Percentiles rank a stretch among this genome's conserved stretches.
phyloP scores from a whole-genome alignment of 2,888 invertebrate genomes.

The Drosophila greeni region DNA sequence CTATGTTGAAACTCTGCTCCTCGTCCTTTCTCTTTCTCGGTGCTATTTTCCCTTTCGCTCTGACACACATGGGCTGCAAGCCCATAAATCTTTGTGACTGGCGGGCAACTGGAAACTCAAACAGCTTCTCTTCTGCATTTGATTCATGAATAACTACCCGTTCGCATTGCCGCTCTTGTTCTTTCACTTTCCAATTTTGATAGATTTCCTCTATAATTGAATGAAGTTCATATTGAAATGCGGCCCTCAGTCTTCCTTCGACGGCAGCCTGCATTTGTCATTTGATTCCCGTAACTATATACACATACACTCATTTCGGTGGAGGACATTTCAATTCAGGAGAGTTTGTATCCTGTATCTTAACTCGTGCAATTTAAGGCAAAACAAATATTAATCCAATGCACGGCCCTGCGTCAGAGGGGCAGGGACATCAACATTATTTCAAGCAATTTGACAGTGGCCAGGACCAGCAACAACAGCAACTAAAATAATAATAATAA shows the following conservation, averaged over 20 bases:
- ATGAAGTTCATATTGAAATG: constrained; percentile 38
- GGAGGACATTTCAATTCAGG: constrained; percentile 1
- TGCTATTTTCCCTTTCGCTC: not conserved
- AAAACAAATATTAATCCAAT: constrained; percentile 42
- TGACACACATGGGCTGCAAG: constrained; percentile 9
- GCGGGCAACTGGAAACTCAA: constrained; percentile 49
- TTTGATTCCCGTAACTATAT: constrained; percentile 12
- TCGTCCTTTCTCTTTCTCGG: not conserved
- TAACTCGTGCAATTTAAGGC: constrained; percentile 35
- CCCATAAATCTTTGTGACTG: constrained; percentile 49
- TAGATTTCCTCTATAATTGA: constrained; percentile 37
- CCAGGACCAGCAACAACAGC: constrained; percentile 8
- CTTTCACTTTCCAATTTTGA: constrained; percentile 38
- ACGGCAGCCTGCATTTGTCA: constrained; percentile 16
- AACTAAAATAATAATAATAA: constrained; percentile 54
- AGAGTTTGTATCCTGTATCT: constrained; percentile 11
- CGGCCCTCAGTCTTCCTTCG: constrained; percentile 4
- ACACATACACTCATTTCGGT: constrained; percentile 7
- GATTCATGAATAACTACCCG: constrained; percentile 45
- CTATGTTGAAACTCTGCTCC: not conserved
- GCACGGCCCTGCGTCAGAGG: constrained; percentile 1
- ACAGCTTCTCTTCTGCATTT: constrained; percentile 48
- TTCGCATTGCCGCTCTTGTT: constrained; percentile 11
- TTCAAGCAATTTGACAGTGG: constrained; percentile 36
- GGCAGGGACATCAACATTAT: constrained; percentile 51